A percentile compares a stretch with the other conserved stretches of the same genome.
phyloP scores from a whole-genome alignment of 2,888 invertebrate species.

The Tupiocoris notatus region DNA sequence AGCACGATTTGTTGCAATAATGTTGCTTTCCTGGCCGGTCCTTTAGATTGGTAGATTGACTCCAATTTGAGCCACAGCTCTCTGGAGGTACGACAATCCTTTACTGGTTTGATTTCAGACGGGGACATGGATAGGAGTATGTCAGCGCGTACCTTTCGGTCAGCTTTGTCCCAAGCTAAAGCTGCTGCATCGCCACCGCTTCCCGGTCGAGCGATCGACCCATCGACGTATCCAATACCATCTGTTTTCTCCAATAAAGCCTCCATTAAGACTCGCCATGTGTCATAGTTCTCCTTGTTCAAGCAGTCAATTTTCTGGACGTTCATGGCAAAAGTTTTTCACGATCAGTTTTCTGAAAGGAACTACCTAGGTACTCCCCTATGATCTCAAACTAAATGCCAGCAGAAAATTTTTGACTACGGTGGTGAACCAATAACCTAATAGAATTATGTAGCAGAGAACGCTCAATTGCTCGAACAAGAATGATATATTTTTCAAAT shows the following conservation, averaged over 20 bases:
- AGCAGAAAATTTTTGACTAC: neutral
- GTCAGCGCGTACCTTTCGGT: neutral
- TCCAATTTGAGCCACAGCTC: constrained; percentile 1
- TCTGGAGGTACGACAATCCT: neutral
- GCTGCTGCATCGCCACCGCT: too few relatives aligned
- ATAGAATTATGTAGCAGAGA: too few relatives aligned
- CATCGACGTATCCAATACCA: constrained; percentile 8
- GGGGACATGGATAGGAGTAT: neutral
- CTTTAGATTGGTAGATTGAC: neutral
- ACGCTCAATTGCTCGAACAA: too few relatives aligned
- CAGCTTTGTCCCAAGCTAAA: too few relatives aligned
- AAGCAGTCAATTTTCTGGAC: constrained; percentile 1
- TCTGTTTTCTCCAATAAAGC: constrained; percentile 2
- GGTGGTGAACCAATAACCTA: neutral
- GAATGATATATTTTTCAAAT: too few relatives aligned
- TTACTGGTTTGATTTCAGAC: constrained; percentile 7
- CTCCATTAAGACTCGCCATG: too few relatives aligned
- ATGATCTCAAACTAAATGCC: neutral
- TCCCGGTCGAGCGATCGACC: too few relatives aligned
- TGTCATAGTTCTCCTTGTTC: neutral
- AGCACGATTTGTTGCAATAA: constrained; percentile 5
- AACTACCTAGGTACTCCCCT: too few relatives aligned
- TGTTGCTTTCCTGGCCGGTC: too few relatives aligned
- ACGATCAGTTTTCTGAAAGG: too few relatives aligned
- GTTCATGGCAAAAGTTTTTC: neutral